Base-by-base conservation (phyloP, 2,797 vertebrate species). In the Coregonus suidteri region DNA sequence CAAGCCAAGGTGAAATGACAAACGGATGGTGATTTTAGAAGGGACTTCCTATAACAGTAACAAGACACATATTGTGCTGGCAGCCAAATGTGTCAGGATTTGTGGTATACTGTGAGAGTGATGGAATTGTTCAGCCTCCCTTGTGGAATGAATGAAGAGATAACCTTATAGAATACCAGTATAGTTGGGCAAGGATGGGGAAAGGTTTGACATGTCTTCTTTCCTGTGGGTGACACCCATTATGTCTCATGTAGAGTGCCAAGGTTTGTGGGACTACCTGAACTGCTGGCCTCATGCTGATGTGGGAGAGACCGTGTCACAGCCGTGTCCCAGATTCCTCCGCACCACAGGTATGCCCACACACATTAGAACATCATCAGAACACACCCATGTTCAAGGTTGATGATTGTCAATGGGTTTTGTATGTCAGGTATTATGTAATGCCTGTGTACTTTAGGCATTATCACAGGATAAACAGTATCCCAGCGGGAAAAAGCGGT, bases 211-310 rank as follows among this genome's bases (percentile, higher is more conserved):
- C 31, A 56, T 56, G 16, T 56, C 4, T 4, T 56, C 53, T 56
- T 56, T 56, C 53, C 20, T 25, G 53, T 56, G 14, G 16, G 16
- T 56, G 53, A 56, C 41, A 15, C 14, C 53, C 53, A 56, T 15
- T 56, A 25, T 80, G 53, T 72, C 15, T n/a, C n/a, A 16, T 66
- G 47, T 86, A 91, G 93, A 85, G 62, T 96, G 96, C 69, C 68
- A 65, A 47, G 78, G 91, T 76, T 92, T 94, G 81, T 96, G 96
- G 96, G 96, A 96, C 79, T 91, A 96, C 83, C 86, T 95, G 84
- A 96, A 91, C 80, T 96, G 96, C 77, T 96, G 96, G 96, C 94
- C 94, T 30, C 91, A 91, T 0, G 88, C 95, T 0, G 34, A 82
- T 0, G 77, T 85, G 0, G 95, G 95, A 84, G 91, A 91, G 83